Evolutionary conservation across 2,888 invertebrate species (phyloP).

Genomic region (Agrotis puta): DNA sequence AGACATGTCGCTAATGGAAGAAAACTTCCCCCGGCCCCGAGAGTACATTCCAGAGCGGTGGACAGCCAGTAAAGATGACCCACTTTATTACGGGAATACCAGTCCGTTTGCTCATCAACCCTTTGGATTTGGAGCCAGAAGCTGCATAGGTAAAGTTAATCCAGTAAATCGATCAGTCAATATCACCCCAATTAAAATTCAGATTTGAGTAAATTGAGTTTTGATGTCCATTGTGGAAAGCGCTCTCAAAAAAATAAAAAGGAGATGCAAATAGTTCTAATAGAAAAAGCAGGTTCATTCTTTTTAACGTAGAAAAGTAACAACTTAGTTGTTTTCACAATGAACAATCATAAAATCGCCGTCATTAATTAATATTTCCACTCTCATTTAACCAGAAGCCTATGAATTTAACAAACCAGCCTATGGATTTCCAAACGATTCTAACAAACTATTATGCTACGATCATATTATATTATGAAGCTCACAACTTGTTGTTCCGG

Average conservation of each 20-base stretch:
- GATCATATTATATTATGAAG: too few relatives aligned
- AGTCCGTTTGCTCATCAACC: constrained; percentile 92
- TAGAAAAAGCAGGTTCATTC: background rate
- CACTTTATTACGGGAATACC: constrained; percentile 82
- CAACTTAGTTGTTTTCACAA: background rate
- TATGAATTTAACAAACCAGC: too few relatives aligned
- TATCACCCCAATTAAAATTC: background rate
- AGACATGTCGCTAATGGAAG: constrained; percentile 92
- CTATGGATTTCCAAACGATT: too few relatives aligned
- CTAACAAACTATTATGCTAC: too few relatives aligned
- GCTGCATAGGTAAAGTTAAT: constrained; percentile 91
- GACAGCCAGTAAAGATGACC: constrained; percentile 84
- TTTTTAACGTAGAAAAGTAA: background rate
- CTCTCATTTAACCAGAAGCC: too few relatives aligned
- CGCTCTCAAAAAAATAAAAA: background rate
- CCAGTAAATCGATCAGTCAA: too few relatives aligned
- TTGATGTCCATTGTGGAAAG: background rate
- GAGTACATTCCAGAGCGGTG: constrained; percentile 95
- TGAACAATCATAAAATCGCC: background rate
- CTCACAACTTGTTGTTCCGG: too few relatives aligned
- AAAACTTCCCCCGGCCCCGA: constrained; percentile 91
- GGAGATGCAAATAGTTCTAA: background rate
- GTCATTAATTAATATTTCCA: too few relatives aligned
- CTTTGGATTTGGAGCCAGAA: constrained; percentile 93
- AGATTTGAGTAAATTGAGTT: background rate